Evolutionary conservation across 2,888 invertebrate species (phyloP), one percentile per base, ranked within the genome.

Genomic region (Matsumyia berberina): DNA sequence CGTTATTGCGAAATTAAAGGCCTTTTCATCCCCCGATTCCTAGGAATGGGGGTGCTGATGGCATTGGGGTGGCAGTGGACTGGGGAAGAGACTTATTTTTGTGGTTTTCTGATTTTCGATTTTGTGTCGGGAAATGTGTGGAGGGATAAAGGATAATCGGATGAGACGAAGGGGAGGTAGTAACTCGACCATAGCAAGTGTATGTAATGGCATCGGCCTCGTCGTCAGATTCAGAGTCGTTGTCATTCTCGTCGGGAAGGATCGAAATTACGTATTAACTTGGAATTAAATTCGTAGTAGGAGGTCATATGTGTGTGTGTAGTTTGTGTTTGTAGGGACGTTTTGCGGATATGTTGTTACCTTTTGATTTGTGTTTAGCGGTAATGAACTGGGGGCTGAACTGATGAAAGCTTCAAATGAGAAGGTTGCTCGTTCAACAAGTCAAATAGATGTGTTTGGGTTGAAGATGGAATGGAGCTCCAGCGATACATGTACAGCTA

Each of bases 1-100:
- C 67, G 46, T 74, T 74, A 74, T 69, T 57, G 77, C 42, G 44
- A 77, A 77, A 77, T 77, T 77, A 77, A 77, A 53, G 67, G 51
- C 58, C 60, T 60, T 77, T 60, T 53, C 51, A 17, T 58, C 15
- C 33, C 37, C 58, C 19, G 15, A 11, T 17, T 15, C 15, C 7
- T 5, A 5, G 44, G 29, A 12, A 11, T 29, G 29, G 9, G 8
- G 0, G 12, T 44, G 15, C 6, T 6, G 33, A 24, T 11, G 8
- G 19, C 12, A 15, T 17, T 31, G 15, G 60, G 15, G 42, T 42
- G 37, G 37, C 24, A 55, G 24, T 24, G 24, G 24, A 8, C 12
- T 19, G 15, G 15, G 33, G 0, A 8, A 31, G 39, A 24, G 31
- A 51, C 70, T 70, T 74, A 55, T 55, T 33, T 74, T 55, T 74